Conservation (phyloP, 92 coral and sea anemone species). For the Phymanthus crucifer region DNA sequence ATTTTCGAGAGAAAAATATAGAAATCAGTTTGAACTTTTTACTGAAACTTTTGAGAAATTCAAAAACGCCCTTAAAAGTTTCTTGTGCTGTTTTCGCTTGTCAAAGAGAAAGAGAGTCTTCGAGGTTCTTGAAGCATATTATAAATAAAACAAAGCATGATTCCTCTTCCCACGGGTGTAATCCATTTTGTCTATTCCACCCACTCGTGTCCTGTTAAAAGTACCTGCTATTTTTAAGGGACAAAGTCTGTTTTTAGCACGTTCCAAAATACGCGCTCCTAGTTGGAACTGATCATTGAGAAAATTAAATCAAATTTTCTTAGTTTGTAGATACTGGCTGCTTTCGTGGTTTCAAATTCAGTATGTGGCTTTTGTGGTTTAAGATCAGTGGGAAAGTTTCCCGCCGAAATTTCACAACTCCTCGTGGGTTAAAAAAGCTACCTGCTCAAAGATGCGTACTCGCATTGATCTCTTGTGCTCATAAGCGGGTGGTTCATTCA, state of each 20-base stretch:
- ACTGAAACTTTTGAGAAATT: not conserved
- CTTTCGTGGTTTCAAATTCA: not conserved
- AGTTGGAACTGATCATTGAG: not conserved
- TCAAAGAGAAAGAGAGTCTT: not conserved
- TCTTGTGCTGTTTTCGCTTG: not conserved
- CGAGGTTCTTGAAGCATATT: not conserved
- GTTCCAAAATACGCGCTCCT: not conserved
- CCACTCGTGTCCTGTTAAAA: not conserved
- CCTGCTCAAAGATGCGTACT: not conserved
- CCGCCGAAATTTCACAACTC: conserved; percentile 12
- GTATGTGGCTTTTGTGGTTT: not conserved
- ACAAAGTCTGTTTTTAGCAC: not conserved
- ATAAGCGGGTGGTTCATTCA: conserved; percentile 13
- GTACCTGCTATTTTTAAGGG: not conserved
- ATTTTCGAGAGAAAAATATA: too few species aligned
- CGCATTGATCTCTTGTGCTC: not conserved
- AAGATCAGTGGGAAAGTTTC: too few species aligned
- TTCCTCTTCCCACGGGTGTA: not conserved
- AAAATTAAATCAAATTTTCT: not conserved
- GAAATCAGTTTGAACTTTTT: too few species aligned
- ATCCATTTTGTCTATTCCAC: not conserved
- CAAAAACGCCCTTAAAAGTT: too few species aligned
- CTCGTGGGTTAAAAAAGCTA: conserved; percentile 5
- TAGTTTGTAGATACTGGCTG: not conserved
- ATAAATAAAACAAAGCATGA: not conserved